Evolutionary conservation across 2,888 invertebrate species (phyloP), one percentile per base, ranked within the genome.

Genomic region (Monopis laevigella): DNA sequence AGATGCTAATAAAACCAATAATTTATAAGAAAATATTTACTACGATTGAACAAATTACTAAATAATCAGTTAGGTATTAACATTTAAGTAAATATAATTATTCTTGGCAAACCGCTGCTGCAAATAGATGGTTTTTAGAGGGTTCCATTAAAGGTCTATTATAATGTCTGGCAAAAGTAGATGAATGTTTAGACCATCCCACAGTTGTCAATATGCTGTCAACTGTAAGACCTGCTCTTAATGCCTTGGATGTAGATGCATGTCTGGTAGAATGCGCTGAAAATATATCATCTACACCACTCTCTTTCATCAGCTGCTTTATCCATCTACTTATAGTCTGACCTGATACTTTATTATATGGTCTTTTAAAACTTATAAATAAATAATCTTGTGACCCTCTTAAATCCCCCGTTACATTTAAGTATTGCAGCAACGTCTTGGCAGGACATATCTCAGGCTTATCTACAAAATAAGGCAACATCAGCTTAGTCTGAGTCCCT

Each of bases 321-420:
- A 42, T 16, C 42, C 42, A 42, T 36, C 42, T 35, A 29, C 42
- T 42, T 11, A 42, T 42, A 6, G 36, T 35, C 34, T 42, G 42
- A 34, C 28, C 27, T 19, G 42, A 36, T 14, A 35, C 42, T 12
- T 28, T 34, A 21, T 8, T 28, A 14, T 8, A 6, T 19, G 42
- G 35, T 17, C 26, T 30, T 40, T 40, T 12, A 32, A 39, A 29
- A 21, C 28, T 28, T 28, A 28, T n/a, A 28, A 28, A 28, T 28
- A 28, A 28, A 28, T 28, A 28, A 8, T 28, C 11, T 28, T 28
- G 7, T n/a, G 7, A 28, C 11, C 11, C 28, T 28, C 28, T 28
- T 28, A 28, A 28, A 28, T 28, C 28, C 4, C 11, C 11, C 11
- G 28, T 28, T 6, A 28, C 28, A n/a, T 11, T n/a, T 28, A 28